These are phyloP conservation scores for Dusona sp. DNA, from an alignment of 2,888 invertebrate genomes.

Conservation along the genomic window DNA sequence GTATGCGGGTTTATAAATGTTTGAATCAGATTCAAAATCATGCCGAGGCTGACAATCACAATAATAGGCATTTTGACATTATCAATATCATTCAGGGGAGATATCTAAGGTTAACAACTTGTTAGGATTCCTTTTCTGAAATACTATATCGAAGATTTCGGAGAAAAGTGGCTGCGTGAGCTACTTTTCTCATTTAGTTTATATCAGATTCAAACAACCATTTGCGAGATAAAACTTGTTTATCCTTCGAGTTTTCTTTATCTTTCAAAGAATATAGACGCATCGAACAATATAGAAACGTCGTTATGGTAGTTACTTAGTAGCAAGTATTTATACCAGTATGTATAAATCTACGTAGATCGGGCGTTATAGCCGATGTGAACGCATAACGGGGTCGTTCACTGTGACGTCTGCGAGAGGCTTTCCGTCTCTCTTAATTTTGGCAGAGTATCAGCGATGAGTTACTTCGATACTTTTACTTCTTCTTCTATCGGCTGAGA, in stretches of 20 bases:
- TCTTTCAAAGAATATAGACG: neutral
- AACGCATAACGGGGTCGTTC: slow-evolving; percentile 70
- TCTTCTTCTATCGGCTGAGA: slow-evolving; percentile 67
- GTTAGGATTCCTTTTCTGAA: neutral
- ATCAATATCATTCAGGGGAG: neutral
- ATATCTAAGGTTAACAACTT: neutral
- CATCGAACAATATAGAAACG: neutral
- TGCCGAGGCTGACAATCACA: neutral
- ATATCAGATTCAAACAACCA: neutral
- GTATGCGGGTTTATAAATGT: neutral
- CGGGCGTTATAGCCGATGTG: neutral
- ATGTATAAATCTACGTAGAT: neutral
- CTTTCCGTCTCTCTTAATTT: slow-evolving; percentile 77
- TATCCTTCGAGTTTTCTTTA: slow-evolving; percentile 21
- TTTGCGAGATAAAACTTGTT: slow-evolving; percentile 3
- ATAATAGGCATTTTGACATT: neutral
- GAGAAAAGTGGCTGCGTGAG: neutral
- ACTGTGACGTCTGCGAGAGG: slow-evolving; percentile 68
- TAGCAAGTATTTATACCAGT: neutral
- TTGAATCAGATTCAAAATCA: neutral
- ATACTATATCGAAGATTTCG: neutral
- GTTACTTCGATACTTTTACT: slow-evolving; percentile 61
- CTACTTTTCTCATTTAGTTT: neutral
- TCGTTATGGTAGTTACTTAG: slow-evolving; percentile 6
- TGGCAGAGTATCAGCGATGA: slow-evolving; percentile 73